A percentile compares a stretch with the other conserved stretches of the same genome.
Conservation (phyloP, 1,140 invertebrate species). For the Heliconius eleuchia region DNA sequence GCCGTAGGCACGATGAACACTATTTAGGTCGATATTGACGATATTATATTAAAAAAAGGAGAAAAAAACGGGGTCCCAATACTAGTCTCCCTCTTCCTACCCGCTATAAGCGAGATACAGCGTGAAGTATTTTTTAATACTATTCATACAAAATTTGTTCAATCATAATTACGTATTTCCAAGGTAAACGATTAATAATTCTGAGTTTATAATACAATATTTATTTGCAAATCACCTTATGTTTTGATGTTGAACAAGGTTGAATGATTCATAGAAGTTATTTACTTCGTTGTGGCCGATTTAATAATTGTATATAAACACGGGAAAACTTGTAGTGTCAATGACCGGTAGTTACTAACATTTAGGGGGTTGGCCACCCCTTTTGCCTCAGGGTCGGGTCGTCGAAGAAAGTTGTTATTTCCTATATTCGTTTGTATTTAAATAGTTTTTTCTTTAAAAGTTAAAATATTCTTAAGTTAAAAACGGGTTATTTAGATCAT, state of each 20-base stretch:
- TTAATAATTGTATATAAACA: conserved; percentile 22
- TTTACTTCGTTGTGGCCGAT: conserved; percentile 15
- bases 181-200: neutral
- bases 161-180: neutral
- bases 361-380: conserved; percentile 29
- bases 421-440: neutral
- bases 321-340: conserved; percentile 10
- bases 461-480: no score
- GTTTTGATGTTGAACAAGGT: conserved; percentile 23
- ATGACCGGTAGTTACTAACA: conserved; percentile 20
- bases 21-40: no score
- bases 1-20: no score
- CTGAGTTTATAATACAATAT: neutral
- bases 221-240: conserved; percentile 12
- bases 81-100: neutral
- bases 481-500: no score
- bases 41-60: no score
- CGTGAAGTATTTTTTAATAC: no score
- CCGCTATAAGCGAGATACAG: no score
- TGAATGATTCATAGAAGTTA: conserved; percentile 15
- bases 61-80: neutral
- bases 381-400: neutral
- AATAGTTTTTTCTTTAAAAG: no score
- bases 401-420: neutral
- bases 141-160: no score